Evolutionary conservation across 2,797 vertebrate species (phyloP), one percentile per base, ranked within the genome.

Genomic region (Molothrus aeneus): DNA sequence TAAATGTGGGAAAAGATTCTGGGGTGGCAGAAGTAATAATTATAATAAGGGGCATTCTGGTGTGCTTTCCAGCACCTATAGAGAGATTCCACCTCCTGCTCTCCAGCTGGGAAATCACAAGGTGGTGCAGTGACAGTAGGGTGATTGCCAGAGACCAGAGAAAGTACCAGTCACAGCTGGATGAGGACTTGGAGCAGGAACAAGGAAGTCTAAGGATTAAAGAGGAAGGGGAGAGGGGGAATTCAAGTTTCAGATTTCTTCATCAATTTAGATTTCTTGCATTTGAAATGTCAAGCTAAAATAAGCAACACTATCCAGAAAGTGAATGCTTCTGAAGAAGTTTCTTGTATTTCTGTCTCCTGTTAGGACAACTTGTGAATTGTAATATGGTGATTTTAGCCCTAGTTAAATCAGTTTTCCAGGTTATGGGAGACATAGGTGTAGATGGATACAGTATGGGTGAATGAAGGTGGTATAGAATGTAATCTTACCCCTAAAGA

Each of bases 241-340:
- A 74, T 93, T 74, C 47, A 64, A n/a, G 50, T 82, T 92, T 93
- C 72, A 72, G 29, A 61, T 93, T 74, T 91, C 48, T 71, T 73
- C 7, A 32, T 87, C 56, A 40, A 57, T 96, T 91, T 70, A 43
- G 7, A 28, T 92, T 91, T 94, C 59, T 92, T 89, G 86, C 32
- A 31, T 86, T 91, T 93, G 64, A 84, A 94, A 95, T 83, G 20
- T 59, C 51, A 78, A 51, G 48, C 34, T 75, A 83, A 86, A 86
- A 78, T 83, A 75, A 88, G 61, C 36, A 86, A 63, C 63, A 19
- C n/a, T 79, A 8, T 70, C 42, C 59, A 70, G 83, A 88, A 93
- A 86, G 24, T 57, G 73, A 86, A 68, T 69, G 73, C 36, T 75
- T 86, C 84, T 83, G 64, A 74, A 79, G 43, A 86, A 43, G 34